Evolutionary conservation across 2,113 vertebrate genomes (phyloP).

Genomic region (Aspidoscelis tigris): DNA sequence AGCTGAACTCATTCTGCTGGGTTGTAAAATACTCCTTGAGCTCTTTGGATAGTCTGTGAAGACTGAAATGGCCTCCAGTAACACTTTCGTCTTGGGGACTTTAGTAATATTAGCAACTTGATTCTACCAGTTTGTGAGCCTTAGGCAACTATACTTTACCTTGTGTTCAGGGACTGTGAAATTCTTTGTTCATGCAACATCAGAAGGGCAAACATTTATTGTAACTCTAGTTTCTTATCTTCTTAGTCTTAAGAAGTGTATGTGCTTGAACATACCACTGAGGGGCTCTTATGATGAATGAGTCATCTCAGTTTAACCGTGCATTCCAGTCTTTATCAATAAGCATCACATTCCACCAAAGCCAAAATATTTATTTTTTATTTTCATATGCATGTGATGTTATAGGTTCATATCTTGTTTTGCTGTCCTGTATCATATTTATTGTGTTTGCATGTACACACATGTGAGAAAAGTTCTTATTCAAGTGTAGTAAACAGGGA

Average conservation of each 20-base stretch:
- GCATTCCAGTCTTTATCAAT: background rate
- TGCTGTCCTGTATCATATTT: no score
- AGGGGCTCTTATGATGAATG: background rate
- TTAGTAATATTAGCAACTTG: slow-evolving; percentile 21
- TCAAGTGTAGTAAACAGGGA: no score
- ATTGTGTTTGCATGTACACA: no score
- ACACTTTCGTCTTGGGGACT: slow-evolving; percentile 18
- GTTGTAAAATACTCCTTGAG: background rate
- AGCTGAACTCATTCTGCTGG: background rate
- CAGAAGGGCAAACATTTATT: background rate
- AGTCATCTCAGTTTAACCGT: background rate
- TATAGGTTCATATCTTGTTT: no score
- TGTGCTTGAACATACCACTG: background rate
- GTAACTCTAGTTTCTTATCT: background rate
- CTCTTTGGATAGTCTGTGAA: background rate
- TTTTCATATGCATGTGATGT: no score
- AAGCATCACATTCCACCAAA: background rate
- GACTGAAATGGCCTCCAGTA: slow-evolving; percentile 1
- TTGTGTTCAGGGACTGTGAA: slow-evolving; percentile 1
- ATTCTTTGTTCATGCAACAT: background rate
- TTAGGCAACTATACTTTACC: background rate
- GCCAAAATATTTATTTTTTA: background rate
- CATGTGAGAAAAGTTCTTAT: no score
- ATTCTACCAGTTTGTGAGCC: background rate
- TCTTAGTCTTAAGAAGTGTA: background rate